These are phyloP conservation scores for Drosophila mimetica DNA, from an alignment of 2,888 invertebrate genomes.

Conservation along the genomic window DNA sequence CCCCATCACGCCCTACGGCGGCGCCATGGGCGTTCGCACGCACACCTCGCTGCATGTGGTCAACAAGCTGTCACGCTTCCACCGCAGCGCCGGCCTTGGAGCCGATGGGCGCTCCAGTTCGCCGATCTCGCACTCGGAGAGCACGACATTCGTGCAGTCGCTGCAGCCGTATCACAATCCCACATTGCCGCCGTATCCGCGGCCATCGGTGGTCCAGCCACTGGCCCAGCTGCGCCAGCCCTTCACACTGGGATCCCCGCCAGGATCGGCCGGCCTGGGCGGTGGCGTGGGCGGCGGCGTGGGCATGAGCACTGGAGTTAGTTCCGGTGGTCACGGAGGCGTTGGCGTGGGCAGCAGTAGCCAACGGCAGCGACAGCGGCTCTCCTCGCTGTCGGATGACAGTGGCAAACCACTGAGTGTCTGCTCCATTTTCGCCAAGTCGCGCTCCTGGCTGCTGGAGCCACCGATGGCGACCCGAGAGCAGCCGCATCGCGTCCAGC, in stretches of 20 bases:
- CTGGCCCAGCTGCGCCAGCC: constrained; percentile 94
- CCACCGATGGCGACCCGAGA: constrained; percentile 85
- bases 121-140: constrained; percentile 85
- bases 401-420: constrained; percentile 90
- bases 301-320: constrained; percentile 11
- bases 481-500: constrained; percentile 84
- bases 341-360: constrained; percentile 80
- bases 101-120: constrained; percentile 90
- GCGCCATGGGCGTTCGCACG: constrained; percentile 94
- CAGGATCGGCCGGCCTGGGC: constrained; percentile 62
- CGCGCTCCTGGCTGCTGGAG: constrained; percentile 89
- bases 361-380: constrained; percentile 86
- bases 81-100: constrained; percentile 96
- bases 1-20: constrained; percentile 98
- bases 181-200: constrained; percentile 95
- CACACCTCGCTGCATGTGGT: constrained; percentile 97
- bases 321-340: constrained; percentile 40
- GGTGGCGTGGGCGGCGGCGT: constrained; percentile 37
- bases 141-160: constrained; percentile 83
- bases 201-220: constrained; percentile 91
- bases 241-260: constrained; percentile 82
- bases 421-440: constrained; percentile 91
- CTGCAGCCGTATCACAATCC: constrained; percentile 92
- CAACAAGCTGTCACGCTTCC: constrained; percentile 96
- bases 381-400: constrained; percentile 89